Conservation (phyloP, 2,888 invertebrate genomes). For the Drosophila mercatorum region DNA sequence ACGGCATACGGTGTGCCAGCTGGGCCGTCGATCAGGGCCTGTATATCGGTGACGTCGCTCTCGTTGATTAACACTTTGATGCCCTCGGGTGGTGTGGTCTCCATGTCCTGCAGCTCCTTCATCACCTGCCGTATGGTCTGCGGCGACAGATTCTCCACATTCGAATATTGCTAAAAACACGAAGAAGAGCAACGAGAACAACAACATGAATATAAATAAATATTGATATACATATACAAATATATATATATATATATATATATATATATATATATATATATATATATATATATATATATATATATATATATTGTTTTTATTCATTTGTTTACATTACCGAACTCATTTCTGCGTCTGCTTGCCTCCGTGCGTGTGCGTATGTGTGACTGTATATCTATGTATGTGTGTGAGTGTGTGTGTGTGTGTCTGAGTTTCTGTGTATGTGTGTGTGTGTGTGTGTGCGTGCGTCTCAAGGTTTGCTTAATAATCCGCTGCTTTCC, state of each 20-base stretch:
- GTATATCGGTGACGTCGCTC: constrained; percentile 96
- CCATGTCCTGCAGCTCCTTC: constrained; percentile 94
- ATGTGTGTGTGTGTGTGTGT: neutral
- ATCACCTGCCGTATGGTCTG: constrained; percentile 95
- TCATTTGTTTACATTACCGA: constrained; percentile 72
- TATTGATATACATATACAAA: neutral
- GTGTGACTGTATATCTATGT: constrained; percentile 2
- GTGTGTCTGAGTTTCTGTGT: constrained; percentile 3
- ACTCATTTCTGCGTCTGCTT: constrained; percentile 54
- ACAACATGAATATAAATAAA: neutral
- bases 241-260: no score
- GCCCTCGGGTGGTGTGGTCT: constrained; percentile 94
- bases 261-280: no score
- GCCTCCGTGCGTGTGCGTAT: constrained; percentile 10
- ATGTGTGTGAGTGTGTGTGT: neutral
- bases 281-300: neutral
- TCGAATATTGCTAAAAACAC: constrained; percentile 88
- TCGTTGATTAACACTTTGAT: constrained; percentile 95
- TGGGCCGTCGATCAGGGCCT: constrained; percentile 96
- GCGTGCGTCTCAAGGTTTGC: constrained; percentile 55
- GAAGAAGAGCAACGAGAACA: neutral
- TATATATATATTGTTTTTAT: constrained; percentile 3
- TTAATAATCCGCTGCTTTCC: constrained; percentile 19
- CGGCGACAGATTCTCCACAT: constrained; percentile 97
- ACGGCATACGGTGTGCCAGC: constrained; percentile 96